Evolutionary conservation across 2,888 invertebrate species (phyloP).

Genomic region (Caenorhabditis panamensis): DNA sequence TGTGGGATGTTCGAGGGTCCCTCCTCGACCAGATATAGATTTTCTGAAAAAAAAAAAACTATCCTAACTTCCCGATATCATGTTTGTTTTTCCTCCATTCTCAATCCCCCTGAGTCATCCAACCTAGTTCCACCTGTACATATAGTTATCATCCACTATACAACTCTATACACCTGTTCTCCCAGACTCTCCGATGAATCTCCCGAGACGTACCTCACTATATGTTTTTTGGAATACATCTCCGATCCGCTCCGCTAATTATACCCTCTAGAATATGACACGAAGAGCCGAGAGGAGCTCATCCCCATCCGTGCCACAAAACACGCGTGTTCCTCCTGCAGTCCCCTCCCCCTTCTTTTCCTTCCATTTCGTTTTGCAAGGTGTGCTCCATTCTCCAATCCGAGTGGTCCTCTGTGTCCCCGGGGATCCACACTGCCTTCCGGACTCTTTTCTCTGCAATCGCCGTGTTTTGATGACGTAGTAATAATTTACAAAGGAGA

Average conservation of each 20-base stretch:
- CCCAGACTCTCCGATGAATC: no score
- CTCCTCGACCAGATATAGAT: no score
- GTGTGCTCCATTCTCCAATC: conserved; percentile 4
- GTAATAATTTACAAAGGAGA: not conserved
- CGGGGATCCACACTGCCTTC: not conserved
- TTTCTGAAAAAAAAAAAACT: no score
- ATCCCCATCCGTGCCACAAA: conserved; percentile 2
- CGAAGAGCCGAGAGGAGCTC: not conserved
- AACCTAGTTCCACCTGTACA: no score
- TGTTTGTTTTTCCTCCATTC: no score
- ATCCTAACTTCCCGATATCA: no score
- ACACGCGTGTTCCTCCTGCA: not conserved
- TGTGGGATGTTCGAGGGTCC: no score
- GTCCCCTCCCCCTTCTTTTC: not conserved
- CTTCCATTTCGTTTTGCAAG: no score
- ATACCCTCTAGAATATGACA: conserved; percentile 17
- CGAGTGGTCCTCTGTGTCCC: not conserved
- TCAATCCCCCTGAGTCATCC: no score
- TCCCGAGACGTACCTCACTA: not conserved
- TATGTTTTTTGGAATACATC: not conserved
- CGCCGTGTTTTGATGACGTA: conserved; percentile 12
- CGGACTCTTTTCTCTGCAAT: not conserved
- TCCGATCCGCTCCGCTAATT: conserved; percentile 8
- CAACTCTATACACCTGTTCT: no score
- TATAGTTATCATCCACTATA: no score